phyloP scores from a whole-genome alignment of 2,113 vertebrate genomes.

The Carassius auratus region DNA sequence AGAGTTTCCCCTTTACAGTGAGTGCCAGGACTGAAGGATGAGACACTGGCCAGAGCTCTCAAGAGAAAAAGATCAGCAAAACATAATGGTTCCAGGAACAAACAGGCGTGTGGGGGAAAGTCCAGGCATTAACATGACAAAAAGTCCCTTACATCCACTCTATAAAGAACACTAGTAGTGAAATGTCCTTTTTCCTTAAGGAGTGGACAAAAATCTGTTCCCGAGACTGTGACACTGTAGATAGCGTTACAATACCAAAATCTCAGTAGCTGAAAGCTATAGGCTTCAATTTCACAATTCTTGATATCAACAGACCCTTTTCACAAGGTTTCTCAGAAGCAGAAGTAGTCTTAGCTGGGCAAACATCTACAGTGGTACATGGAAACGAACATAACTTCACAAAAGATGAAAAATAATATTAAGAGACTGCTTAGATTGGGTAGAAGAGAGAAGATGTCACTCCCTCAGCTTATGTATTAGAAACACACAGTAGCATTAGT shows the following conservation, averaged over 20 bases:
- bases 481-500: not conserved
- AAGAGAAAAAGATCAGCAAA: not conserved
- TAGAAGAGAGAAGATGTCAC: not conserved
- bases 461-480: not conserved
- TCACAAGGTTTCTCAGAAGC: not conserved
- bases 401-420: no score
- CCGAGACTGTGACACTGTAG: not conserved
- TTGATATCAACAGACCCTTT: not conserved
- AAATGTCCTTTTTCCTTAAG: not conserved
- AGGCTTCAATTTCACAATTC: not conserved
- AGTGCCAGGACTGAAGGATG: not conserved
- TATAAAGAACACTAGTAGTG: not conserved
- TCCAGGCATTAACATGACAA: not conserved
- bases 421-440: not conserved
- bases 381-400: not conserved
- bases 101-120: not conserved
- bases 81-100: slow-evolving; percentile 14
- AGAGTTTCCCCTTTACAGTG: not conserved
- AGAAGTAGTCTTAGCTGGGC: not conserved
- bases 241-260: not conserved
- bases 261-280: not conserved
- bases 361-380: not conserved
- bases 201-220: not conserved
- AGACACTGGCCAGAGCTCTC: slow-evolving; percentile 4
- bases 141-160: slow-evolving; percentile 1